Evolutionary conservation across 2,113 vertebrate genomes (phyloP).

Genomic region (Mellivora capensis): DNA sequence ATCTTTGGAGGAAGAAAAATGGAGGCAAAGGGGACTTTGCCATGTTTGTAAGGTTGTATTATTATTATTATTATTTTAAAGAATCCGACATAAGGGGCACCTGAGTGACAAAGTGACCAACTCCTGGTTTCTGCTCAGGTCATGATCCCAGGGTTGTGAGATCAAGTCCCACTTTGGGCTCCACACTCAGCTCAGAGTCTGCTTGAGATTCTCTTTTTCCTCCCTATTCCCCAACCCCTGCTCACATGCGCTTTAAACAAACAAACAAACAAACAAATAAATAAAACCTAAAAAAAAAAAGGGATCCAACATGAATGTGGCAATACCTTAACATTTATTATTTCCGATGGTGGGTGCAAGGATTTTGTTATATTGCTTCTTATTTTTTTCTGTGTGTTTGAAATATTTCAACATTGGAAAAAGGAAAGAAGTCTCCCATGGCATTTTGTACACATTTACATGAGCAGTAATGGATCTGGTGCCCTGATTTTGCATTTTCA

Average conservation of each 20-base stretch:
- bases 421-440: neutral
- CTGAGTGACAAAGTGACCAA: neutral
- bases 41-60: neutral
- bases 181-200: neutral
- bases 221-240: neutral
- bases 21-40: too few relatives aligned
- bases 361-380: neutral
- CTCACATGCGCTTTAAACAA: neutral
- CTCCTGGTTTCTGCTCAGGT: neutral
- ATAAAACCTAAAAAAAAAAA: neutral
- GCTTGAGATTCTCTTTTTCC: neutral
- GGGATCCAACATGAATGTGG: neutral
- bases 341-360: neutral
- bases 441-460: neutral
- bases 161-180: neutral
- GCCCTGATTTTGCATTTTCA: neutral
- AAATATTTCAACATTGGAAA: slow-evolving; percentile 13
- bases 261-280: neutral
- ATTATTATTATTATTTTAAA: neutral
- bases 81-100: too few relatives aligned
- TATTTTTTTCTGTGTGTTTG: neutral
- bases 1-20: neutral
- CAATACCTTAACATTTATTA: neutral
- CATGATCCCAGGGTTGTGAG: neutral
- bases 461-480: neutral